Base-by-base conservation (phyloP, 1,140 invertebrate genomes). In the Ostrea edulis region DNA sequence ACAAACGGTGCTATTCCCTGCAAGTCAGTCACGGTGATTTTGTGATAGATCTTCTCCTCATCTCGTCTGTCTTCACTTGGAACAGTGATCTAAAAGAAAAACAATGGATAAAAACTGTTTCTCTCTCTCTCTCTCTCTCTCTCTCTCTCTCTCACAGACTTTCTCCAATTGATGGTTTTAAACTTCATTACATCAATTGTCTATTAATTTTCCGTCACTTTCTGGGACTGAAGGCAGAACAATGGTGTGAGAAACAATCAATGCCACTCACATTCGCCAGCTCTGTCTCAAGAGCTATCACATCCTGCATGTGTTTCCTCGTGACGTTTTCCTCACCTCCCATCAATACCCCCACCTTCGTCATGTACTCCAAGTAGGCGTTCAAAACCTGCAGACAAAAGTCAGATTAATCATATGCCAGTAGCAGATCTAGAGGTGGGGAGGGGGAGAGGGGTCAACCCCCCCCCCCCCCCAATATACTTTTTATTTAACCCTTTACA, bases 321-420 rank as follows among this genome's bases (percentile, higher is more conserved):
- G 0, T 97, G 1, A 96, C 95, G 12, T 97, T 97, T 92, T 97
- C 97, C 90, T 98, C 97, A 0, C 97, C 98, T 20, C 98, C 98
- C 55, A 99, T 96, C 2, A 98, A 95, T 0, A 97, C 96, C 0
- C 98, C 97, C 82, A 99, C 97, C 90, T 98, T 97, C 0, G 97
- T 98, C 98, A 99, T 99, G 94, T 98, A 99, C 68, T 98, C 97
- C 88, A 98, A 95, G 93, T 98, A 99, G 0, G 98, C 98, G 14
- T 96, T 95, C 53, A 98, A 94, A 14, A 98, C 96, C 96, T 98
- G 97, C 52, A 83, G 8, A 53, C 5, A 81, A 81, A 29, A 2
- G 29, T 25, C 9, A 53, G 17, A 44, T 35, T 62, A 17, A 62
- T 62, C 4, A 82, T 54, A n/a, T 22, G 77, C 55, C 7, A 85